These are phyloP conservation scores for Cyclopterus lumpus DNA, from an alignment of 2,797 vertebrate genomes.

Conservation along the genomic window DNA sequence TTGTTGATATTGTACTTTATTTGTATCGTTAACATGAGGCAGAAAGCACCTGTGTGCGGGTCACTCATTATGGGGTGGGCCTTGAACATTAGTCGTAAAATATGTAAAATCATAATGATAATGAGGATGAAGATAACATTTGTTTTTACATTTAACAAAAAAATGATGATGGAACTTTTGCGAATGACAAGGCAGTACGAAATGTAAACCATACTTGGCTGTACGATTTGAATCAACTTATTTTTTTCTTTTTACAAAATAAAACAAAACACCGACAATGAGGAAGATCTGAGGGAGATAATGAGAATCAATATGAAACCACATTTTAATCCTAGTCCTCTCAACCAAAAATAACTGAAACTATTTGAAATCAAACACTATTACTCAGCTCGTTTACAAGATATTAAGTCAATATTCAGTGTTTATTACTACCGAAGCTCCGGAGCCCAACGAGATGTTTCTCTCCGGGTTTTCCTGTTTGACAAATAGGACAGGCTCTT, in stretches of 20 bases:
- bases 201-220: not conserved
- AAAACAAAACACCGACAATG: not conserved
- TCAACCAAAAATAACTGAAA: not conserved
- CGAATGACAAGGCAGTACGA: not conserved
- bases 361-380: not conserved
- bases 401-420: not conserved
- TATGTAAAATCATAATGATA: not conserved
- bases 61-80: too few relatives aligned
- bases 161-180: not conserved
- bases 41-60: too few relatives aligned
- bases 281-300: not conserved
- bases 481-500: not conserved
- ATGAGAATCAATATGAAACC: not conserved
- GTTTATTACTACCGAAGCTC: not conserved
- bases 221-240: not conserved
- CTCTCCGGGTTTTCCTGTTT: not conserved
- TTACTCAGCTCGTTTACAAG: not conserved
- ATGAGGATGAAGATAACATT: not conserved
- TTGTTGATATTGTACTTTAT: too few relatives aligned
- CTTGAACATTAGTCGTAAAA: not conserved
- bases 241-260: not conserved
- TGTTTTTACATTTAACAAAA: not conserved
- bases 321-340: not conserved
- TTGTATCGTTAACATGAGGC: too few relatives aligned
- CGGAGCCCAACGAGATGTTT: not conserved